Evolutionary conservation across 2,113 vertebrate species (phyloP).

Genomic region (Percina caprodes): DNA sequence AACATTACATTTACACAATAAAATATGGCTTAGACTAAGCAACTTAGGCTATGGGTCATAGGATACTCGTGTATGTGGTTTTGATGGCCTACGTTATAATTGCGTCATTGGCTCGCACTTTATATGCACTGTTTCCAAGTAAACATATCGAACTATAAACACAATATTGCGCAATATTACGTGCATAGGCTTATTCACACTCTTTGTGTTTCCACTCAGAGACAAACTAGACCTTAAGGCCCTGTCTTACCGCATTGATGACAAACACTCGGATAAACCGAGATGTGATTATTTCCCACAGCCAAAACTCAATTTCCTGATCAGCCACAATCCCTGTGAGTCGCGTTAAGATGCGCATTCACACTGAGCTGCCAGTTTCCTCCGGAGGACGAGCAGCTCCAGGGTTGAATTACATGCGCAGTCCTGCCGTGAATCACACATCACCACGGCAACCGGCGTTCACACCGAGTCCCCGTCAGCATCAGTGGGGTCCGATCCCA

Average conservation of each 20-base stretch:
- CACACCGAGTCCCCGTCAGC: constrained; percentile 65
- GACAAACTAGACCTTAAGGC: not conserved
- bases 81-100: not conserved
- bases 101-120: not conserved
- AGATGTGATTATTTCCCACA: constrained; percentile 23
- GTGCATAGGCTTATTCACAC: not conserved
- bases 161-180: not conserved
- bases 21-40: not conserved
- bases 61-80: not conserved
- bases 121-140: not conserved
- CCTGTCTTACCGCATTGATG: not conserved
- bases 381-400: constrained; percentile 58
- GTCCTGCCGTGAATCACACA: constrained; percentile 68
- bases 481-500: constrained; percentile 55
- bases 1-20: not conserved
- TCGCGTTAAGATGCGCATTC: constrained; percentile 36
- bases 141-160: not conserved
- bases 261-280: constrained; percentile 17
- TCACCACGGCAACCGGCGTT: constrained; percentile 82
- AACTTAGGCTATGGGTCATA: no score
- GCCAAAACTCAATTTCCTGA: constrained; percentile 28
- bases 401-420: constrained; percentile 69
- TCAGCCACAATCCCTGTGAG: constrained; percentile 14
- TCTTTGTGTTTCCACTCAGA: not conserved
- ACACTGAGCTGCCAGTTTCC: constrained; percentile 46